Base-by-base conservation (phyloP, 2,113 vertebrate genomes). In the Cynocephalus volans region DNA sequence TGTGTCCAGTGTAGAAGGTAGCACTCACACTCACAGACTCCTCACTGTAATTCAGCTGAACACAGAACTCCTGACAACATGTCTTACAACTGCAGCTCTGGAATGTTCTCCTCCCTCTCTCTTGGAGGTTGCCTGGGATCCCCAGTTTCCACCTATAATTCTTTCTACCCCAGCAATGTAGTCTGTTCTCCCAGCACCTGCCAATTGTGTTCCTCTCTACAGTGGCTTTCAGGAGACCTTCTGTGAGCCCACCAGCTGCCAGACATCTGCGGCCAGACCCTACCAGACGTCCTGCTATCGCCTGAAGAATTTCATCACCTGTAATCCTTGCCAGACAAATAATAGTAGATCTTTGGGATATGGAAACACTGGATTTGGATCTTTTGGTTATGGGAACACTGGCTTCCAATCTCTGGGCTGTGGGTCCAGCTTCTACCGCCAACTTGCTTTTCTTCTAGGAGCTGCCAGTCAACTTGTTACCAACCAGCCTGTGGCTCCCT, bases 91-190 rank as follows among this genome's bases (percentile, higher is more conserved):
- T 72, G 31, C 58, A 60, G 81, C 15, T 90, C 70, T 50, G 70
- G 90, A 65, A 96, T 62, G 60, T 80, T 93, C 94, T 91, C 92
- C 24, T 90, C 84, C 33, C 10, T 3, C 26, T 88, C 88, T 21
- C 13, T 67, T 33, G 81, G 88, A 75, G 50, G 50, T 36, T 70
- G 19, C 56, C 31, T 91, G 65, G 81, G 76, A 2, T 31, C 54
- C 24, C 91, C 88, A 31, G 12, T 60, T 56, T 93, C 93, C 17
- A 50, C 21, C 54, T 89, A 15, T 14, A 6, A 65, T 50, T 64
- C 91, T 2, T 81, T 93, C 72, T 86, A 70, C 86, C 77, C 95
- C 10, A 77, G 8, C 62, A 73, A 65, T 33, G 65, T 23, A 8
- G 18, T n/a, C 75, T 92, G n/a, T 23, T 33, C 69, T 41, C 70